Conservation (phyloP, 2,888 invertebrate genomes). For the Philereme vetulata region DNA sequence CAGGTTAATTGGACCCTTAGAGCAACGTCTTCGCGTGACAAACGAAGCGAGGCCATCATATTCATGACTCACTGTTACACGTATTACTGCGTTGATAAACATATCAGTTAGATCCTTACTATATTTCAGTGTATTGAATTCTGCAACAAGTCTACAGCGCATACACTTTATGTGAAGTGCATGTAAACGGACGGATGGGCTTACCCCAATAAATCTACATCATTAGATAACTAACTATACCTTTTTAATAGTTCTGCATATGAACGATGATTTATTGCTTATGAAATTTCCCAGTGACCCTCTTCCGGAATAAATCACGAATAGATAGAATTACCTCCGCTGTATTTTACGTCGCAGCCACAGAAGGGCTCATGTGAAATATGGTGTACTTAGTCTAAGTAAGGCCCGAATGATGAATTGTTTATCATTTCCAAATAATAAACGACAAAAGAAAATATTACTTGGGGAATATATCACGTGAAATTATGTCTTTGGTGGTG, state of each 20-base stretch:
- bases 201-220: slow-evolving; percentile 12
- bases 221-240: slow-evolving; percentile 8
- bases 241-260: slow-evolving; percentile 60
- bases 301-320: slow-evolving; percentile 75
- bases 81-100: too few species aligned
- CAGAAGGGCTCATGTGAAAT: slow-evolving; percentile 77
- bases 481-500: slow-evolving; percentile 51
- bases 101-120: too few species aligned
- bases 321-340: slow-evolving; percentile 78
- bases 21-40: too few species aligned
- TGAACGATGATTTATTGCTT: slow-evolving; percentile 66
- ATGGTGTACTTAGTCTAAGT: slow-evolving; percentile 79
- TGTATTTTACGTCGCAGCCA: slow-evolving; percentile 79
- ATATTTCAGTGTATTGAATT: too few species aligned
- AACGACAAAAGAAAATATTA: slow-evolving; percentile 64
- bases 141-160: too few species aligned
- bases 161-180: too few species aligned
- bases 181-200: too few species aligned
- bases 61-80: too few species aligned
- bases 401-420: slow-evolving; percentile 78
- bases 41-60: too few species aligned
- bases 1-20: too few species aligned
- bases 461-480: slow-evolving; percentile 45
- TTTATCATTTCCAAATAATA: slow-evolving; percentile 72
- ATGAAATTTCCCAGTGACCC: slow-evolving; percentile 77